Evolutionary conservation across 2,888 invertebrate species (phyloP), one percentile per base, ranked within the genome.

Genomic region (Caenorhabditis doughertyi): DNA sequence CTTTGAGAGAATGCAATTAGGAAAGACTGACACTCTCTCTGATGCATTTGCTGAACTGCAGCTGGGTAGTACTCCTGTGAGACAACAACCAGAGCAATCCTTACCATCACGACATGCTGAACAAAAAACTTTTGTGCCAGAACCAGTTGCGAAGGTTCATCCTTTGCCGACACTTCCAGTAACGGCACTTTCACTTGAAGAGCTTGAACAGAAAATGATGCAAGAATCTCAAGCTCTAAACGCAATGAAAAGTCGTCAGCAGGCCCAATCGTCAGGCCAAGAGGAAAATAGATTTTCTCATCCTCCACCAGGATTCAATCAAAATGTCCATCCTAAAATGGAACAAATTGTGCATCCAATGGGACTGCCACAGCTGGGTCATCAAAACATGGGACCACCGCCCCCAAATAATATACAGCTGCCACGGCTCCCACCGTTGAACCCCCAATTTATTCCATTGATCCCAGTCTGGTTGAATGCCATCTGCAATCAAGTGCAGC

Each of bases 381-480:
- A 60, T n/a, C 76, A 56, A 3, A 65, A 35, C 16, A 68, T 76
- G 76, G 65, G 62, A 3, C 67, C 79, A 13, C 79, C 68, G 8
- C 80, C 76, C 5, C 71, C 65, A 42, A 67, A 42, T n/a, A n/a
- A n/a, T 23, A 70, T 79, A 62, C 55, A 42, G 2, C 21, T 77
- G 23, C 82, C 77, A 13, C 65, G 67, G 32, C 70, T 85, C 11
- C 83, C 85, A n/a, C 85, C 85, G 0, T 68, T 87, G 25, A 81
- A 84, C 27, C 87, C 86, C 1, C 71, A 73, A 32, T 84, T 85
- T 51, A 64, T 81, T 13, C 87, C 79, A 1, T 80, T 85, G 65
- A 70, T 87, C 25, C 86, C 77, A 7, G 56, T 83, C 4, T 89
- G 87, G 87, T 39, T 86, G 23, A 71, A 84, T 27, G 67, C 73